Evolutionary conservation across 2,113 vertebrate species (phyloP).

Genomic region (Coryphaenoides rupestris): DNA sequence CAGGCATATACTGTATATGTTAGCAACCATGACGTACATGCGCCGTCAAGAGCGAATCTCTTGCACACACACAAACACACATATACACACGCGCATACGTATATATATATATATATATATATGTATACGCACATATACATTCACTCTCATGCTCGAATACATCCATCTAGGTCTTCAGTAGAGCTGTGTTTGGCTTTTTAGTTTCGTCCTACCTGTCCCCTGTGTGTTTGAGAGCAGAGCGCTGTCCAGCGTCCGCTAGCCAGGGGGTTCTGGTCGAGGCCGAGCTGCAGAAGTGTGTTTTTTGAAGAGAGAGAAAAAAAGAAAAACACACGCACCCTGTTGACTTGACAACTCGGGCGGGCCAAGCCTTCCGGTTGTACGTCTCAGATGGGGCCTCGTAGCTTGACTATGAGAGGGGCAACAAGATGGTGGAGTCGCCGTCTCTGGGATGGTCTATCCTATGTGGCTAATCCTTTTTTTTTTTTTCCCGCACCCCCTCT

Average conservation of each 20-base stretch:
- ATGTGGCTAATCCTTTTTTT: constrained; percentile 29
- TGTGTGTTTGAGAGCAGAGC: constrained; percentile 48
- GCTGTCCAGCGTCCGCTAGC: constrained; percentile 15
- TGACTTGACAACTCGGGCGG: constrained; percentile 23
- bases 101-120: constrained; percentile 44
- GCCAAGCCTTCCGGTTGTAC: constrained; percentile 30
- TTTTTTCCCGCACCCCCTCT: constrained; percentile 20
- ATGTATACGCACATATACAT: constrained; percentile 35
- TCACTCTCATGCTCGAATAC: constrained; percentile 46
- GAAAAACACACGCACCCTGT: constrained; percentile 1
- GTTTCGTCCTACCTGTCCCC: constrained; percentile 38
- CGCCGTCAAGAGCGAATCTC: constrained; percentile 55
- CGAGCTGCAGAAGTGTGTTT: constrained; percentile 21
- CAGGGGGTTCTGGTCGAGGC: constrained; percentile 26
- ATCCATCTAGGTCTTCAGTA: constrained; percentile 62
- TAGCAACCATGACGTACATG: constrained; percentile 63
- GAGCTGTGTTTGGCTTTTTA: constrained; percentile 59
- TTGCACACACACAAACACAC: constrained; percentile 37
- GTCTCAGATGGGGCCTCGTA: constrained; percentile 24
- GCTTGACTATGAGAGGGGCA: constrained; percentile 41
- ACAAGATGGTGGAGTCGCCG: constrained; percentile 42
- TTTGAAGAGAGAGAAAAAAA: constrained; percentile 13
- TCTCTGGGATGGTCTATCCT: constrained; percentile 51
- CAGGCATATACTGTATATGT: constrained; percentile 72
- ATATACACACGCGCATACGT: constrained; percentile 39